Conservation (phyloP, 2,888 invertebrate species). For the Pollenia labialis region DNA sequence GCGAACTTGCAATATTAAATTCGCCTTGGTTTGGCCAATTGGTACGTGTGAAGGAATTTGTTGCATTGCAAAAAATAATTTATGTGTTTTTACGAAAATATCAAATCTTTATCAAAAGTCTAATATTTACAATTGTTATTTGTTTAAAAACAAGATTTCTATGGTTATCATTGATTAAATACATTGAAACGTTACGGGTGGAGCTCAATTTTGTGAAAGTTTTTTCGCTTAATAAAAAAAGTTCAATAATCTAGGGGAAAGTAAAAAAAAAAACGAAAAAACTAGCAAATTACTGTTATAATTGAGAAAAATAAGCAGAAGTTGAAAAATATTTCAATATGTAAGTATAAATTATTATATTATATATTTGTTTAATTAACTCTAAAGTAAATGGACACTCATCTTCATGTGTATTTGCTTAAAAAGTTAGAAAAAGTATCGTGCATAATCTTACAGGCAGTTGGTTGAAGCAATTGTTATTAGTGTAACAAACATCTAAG, state of each 20-base stretch:
- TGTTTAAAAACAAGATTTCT: not conserved
- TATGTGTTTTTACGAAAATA: conserved; percentile 11
- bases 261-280: conserved; percentile 18
- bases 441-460: conserved; percentile 17
- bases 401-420: not conserved
- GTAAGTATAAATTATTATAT: conserved; percentile 49
- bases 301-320: conserved; percentile 28
- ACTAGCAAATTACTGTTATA: conserved; percentile 17
- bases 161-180: not conserved
- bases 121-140: conserved; percentile 6
- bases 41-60: conserved; percentile 63
- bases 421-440: not conserved
- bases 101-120: conserved; percentile 6
- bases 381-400: conserved; percentile 41
- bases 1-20: conserved; percentile 24
- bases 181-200: not conserved
- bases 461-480: not conserved
- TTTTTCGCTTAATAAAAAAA: conserved; percentile 33
- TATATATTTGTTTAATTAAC: conserved; percentile 24
- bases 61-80: conserved; percentile 42
- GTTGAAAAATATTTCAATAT: conserved; percentile 17
- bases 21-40: conserved; percentile 37
- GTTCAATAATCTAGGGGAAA: conserved; percentile 54
- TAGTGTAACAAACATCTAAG: not conserved
- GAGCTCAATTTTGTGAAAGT: conserved; percentile 64